Percentiles rank a stretch among this genome's conserved stretches.
Evolutionary conservation across 1,140 invertebrate species (phyloP).

Genomic region (Macrosteles quadrilineatus): DNA sequence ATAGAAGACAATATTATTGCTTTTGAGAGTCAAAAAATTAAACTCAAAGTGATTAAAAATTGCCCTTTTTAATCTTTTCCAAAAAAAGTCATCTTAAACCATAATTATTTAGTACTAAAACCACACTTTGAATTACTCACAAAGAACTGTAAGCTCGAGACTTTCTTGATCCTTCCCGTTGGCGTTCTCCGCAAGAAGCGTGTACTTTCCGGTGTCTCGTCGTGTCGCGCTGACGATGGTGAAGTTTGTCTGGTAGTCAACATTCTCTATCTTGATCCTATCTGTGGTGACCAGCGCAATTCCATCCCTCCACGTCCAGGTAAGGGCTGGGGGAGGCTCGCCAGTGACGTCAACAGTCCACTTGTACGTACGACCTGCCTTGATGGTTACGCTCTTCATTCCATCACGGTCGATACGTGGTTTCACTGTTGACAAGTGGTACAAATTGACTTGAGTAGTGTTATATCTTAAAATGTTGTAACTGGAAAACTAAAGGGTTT

Average conservation of each 20-base stretch:
- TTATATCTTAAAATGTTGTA: too few species aligned
- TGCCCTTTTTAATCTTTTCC: too few species aligned
- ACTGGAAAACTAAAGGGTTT: too few species aligned
- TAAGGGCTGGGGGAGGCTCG: conserved; percentile 83
- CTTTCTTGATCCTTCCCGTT: conserved; percentile 88
- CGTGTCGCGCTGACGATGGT: conserved; percentile 77
- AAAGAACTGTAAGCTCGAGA: conserved; percentile 88
- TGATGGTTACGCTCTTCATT: conserved; percentile 82
- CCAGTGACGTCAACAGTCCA: conserved; percentile 90
- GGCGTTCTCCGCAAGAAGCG: conserved; percentile 83
- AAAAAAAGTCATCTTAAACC: too few species aligned
- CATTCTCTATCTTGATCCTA: conserved; percentile 84
- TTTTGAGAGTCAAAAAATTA: too few species aligned
- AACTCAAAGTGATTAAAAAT: too few species aligned
- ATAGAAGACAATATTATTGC: too few species aligned
- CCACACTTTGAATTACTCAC: too few species aligned
- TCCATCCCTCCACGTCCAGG: conserved; percentile 85
- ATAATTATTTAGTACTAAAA: too few species aligned
- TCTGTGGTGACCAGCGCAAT: conserved; percentile 79
- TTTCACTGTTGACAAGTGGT: conserved; percentile 63
- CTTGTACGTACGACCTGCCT: conserved; percentile 87
- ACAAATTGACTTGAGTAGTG: too few species aligned
- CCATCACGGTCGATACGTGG: conserved; percentile 91
- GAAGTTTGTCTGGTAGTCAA: conserved; percentile 91
- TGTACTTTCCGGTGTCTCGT: conserved; percentile 91